Percentiles rank a stretch among this genome's conserved stretches.
Evolutionary conservation across 1,140 invertebrate genomes (phyloP).

Genomic region (Coelopa frigida): DNA sequence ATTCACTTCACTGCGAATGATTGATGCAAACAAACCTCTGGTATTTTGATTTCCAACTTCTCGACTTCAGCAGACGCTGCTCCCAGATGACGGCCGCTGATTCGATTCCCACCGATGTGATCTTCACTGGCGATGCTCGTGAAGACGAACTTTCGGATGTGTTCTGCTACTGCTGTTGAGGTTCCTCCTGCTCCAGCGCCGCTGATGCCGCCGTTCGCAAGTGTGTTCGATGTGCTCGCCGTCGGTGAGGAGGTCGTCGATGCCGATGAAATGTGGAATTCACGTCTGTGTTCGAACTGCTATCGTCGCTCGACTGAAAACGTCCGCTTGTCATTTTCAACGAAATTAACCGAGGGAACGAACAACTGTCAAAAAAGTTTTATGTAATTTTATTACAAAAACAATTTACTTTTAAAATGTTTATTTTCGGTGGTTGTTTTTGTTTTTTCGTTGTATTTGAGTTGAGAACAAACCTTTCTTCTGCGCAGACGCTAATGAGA

Average conservation of each 20-base stretch:
- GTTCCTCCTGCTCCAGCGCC: conserved; percentile 40
- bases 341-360: no score
- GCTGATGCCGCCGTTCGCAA: neutral
- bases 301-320: conserved; percentile 36
- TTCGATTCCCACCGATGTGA: conserved; percentile 46
- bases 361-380: no score
- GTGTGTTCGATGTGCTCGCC: conserved; percentile 6
- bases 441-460: no score
- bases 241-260: conserved; percentile 16
- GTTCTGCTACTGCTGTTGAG: no score
- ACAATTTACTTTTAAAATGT: no score
- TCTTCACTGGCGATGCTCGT: conserved; percentile 49
- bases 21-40: conserved; percentile 47
- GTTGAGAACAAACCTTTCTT: no score
- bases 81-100: neutral
- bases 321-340: conserved; percentile 20
- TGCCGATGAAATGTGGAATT: conserved; percentile 10
- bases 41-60: conserved; percentile 68
- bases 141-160: conserved; percentile 75
- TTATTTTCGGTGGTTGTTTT: no score
- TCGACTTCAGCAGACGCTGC: conserved; percentile 48
- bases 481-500: no score
- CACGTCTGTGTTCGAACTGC: conserved; percentile 18
- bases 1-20: neutral
- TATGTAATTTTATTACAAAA: no score